These are phyloP conservation scores for Mormyrus lacerda DNA, from an alignment of 2,113 vertebrate species.

Conservation along the genomic window DNA sequence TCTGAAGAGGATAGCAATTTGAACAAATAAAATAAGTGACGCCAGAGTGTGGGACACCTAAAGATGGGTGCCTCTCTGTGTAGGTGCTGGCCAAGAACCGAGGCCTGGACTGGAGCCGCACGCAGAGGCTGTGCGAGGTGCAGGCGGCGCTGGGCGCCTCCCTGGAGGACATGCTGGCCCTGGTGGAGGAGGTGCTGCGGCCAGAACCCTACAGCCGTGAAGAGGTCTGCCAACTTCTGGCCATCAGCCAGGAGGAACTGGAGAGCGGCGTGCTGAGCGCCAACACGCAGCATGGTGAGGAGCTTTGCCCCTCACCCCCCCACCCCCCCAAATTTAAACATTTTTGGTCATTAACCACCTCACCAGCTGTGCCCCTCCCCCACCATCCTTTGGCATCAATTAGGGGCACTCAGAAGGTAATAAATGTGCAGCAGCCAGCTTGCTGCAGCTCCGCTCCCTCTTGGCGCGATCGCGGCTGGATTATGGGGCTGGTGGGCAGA, in stretches of 20 bases:
- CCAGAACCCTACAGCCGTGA: constrained; percentile 77
- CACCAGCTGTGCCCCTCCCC: background rate
- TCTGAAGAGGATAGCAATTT: background rate
- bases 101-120: constrained; percentile 54
- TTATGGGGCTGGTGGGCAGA: background rate
- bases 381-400: background rate
- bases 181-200: constrained; percentile 77
- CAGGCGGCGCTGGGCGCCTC: constrained; percentile 66
- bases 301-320: too few species aligned
- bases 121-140: constrained; percentile 71
- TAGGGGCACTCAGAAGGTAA: background rate
- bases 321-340: background rate
- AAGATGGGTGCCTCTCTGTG: background rate
- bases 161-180: constrained; percentile 77
- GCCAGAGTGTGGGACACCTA: background rate
- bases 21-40: background rate
- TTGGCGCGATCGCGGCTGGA: background rate
- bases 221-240: constrained; percentile 79
- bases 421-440: background rate
- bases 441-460: background rate
- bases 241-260: constrained; percentile 70
- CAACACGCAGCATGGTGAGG: constrained; percentile 80
- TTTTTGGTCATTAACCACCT: background rate
- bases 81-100: constrained; percentile 52
- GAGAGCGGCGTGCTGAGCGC: constrained; percentile 65